Evolutionary conservation across 2,797 vertebrate genomes (phyloP).

Genomic region (Thamnophis elegans): DNA sequence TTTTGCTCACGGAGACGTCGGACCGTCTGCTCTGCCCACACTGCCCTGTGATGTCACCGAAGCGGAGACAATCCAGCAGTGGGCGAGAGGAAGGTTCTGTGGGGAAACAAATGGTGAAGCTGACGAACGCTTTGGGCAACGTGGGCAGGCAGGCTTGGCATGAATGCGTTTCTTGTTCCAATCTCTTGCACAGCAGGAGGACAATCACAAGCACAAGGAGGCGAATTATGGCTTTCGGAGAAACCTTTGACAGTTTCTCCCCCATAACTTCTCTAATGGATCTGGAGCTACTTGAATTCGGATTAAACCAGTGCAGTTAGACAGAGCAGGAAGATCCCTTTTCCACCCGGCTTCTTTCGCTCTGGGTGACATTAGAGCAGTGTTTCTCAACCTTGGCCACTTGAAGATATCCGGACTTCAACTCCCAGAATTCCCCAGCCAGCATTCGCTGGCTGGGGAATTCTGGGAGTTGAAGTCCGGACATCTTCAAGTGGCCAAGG

Average conservation of each 20-base stretch:
- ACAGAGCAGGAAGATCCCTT: not conserved
- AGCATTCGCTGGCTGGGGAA: too few species aligned
- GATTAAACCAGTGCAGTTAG: not conserved
- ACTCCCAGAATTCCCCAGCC: too few species aligned
- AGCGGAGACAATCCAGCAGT: not conserved
- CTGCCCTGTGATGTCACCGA: not conserved
- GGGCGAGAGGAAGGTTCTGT: not conserved
- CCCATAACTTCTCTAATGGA: not conserved
- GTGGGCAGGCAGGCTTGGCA: not conserved
- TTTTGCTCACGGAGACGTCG: not conserved
- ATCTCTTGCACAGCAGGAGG: not conserved
- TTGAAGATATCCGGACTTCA: too few species aligned
- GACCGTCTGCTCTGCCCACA: not conserved
- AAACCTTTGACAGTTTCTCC: not conserved
- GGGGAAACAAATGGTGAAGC: not conserved
- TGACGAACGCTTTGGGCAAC: not conserved
- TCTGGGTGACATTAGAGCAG: too few species aligned
- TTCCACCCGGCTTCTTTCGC: not conserved
- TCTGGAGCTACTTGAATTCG: not conserved
- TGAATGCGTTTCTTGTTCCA: not conserved
- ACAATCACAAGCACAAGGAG: not conserved
- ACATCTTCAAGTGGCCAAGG: too few species aligned
- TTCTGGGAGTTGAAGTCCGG: too few species aligned
- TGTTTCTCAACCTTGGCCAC: too few species aligned
- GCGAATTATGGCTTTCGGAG: not conserved